phyloP scores from a whole-genome alignment of 1,140 invertebrate species.

The Sweltsa coloradensis region DNA sequence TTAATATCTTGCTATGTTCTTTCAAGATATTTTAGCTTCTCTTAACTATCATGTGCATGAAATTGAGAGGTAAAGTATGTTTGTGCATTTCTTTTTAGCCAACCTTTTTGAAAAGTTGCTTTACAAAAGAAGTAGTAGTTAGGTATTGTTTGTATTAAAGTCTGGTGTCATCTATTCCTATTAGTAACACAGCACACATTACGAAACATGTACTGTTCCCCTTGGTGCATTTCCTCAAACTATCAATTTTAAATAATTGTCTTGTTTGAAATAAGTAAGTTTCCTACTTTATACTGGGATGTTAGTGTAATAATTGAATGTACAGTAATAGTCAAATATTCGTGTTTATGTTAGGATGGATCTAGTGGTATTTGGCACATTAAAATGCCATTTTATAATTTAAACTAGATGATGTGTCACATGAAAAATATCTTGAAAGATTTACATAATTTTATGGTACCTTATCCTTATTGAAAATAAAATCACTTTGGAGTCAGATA shows the following conservation, averaged over 20 bases:
- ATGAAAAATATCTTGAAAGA: constrained; percentile 14
- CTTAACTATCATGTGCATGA: background rate
- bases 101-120: background rate
- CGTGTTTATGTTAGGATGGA: too few species aligned
- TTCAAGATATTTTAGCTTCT: constrained; percentile 13
- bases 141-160: background rate
- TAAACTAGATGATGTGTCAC: background rate
- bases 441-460: constrained; percentile 7
- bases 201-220: too few species aligned
- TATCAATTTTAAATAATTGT: background rate
- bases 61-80: background rate
- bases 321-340: background rate
- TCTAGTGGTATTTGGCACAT: too few species aligned
- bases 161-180: background rate
- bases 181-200: too few species aligned
- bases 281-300: background rate
- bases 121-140: background rate
- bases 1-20: constrained; percentile 8
- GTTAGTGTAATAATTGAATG: background rate
- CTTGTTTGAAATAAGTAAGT: background rate
- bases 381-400: background rate
- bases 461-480: constrained; percentile 12
- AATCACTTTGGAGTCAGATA: constrained; percentile 11
- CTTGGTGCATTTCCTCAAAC: too few species aligned
- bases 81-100: background rate